A percentile compares a stretch with the other conserved stretches of the same genome.
Conservation (phyloP, 2,113 vertebrate genomes). For the Scalopus aquaticus region DNA sequence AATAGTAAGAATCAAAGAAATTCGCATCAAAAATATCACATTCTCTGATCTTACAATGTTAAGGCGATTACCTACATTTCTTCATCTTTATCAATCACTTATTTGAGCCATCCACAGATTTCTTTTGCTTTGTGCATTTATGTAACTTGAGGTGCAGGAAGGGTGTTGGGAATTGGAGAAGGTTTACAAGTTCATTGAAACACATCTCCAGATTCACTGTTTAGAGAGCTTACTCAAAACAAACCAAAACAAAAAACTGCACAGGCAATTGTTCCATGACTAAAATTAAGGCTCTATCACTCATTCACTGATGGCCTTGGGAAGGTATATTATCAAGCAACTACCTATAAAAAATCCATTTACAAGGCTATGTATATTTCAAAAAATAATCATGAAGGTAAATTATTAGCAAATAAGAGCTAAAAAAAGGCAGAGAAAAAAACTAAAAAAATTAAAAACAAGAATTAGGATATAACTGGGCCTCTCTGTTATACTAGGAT, state of each 20-base stretch:
- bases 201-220: neutral
- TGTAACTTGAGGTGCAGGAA: neutral
- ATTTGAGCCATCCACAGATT: neutral
- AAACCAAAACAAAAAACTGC: neutral
- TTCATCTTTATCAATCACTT: neutral
- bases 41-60: neutral
- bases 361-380: neutral
- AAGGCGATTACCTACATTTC: neutral
- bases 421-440: neutral
- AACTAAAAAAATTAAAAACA: neutral
- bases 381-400: neutral
- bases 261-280: neutral
- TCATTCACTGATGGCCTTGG: neutral
- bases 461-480: too few species aligned
- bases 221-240: neutral
- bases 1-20: neutral
- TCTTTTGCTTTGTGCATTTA: neutral
- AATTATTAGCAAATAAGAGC: neutral
- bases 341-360: neutral
- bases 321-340: neutral
- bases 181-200: neutral
- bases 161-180: neutral
- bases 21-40: neutral
- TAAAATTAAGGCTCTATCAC: neutral
- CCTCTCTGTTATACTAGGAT: too few species aligned